These are phyloP conservation scores for Apocheima hispidaria DNA, from an alignment of 2,888 invertebrate species.

Conservation along the genomic window DNA sequence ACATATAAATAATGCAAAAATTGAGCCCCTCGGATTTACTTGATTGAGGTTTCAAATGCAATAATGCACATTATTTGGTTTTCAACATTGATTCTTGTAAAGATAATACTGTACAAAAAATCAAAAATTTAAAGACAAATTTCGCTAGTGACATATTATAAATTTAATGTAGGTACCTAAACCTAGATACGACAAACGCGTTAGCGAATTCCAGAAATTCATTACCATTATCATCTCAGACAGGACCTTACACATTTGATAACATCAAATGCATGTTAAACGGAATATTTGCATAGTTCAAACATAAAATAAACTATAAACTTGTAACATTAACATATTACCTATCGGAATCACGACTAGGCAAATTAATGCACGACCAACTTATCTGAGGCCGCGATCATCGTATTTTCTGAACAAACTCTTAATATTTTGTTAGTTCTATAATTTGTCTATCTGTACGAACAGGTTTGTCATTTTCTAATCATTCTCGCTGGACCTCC, in stretches of 20 bases:
- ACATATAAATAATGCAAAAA: too few relatives aligned
- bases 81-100: too few relatives aligned
- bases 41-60: too few relatives aligned
- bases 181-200: too few relatives aligned
- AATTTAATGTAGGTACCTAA: not conserved
- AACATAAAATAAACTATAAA: conserved; percentile 20
- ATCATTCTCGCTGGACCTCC: conserved; percentile 21
- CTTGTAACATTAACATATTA: conserved; percentile 3
- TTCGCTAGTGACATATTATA: too few relatives aligned
- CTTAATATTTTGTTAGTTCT: not conserved
- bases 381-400: not conserved
- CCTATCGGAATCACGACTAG: conserved; percentile 10
- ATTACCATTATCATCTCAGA: conserved; percentile 16
- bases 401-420: not conserved
- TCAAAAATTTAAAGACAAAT: too few relatives aligned
- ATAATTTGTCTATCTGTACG: not conserved
- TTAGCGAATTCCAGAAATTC: too few relatives aligned
- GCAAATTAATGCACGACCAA: not conserved
- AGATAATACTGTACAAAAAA: too few relatives aligned
- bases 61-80: too few relatives aligned
- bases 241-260: conserved; percentile 24
- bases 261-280: conserved; percentile 24
- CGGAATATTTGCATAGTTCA: conserved; percentile 29
- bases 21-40: too few relatives aligned
- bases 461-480: not conserved